Evolutionary conservation across 2,888 invertebrate species (phyloP).

Genomic region (Bembecia ichneumoniformis): DNA sequence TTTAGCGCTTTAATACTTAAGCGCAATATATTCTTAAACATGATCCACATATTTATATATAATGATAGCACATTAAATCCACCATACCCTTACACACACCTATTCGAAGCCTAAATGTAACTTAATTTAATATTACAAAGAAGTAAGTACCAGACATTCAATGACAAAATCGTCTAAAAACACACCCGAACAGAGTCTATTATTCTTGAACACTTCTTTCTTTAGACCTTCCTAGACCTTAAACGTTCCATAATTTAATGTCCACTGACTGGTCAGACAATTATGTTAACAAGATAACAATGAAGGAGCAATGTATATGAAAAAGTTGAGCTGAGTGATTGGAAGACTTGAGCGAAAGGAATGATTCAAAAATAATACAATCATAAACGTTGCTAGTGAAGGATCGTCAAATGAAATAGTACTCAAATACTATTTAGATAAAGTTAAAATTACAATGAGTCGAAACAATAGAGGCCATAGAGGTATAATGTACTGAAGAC

Average conservation of each 20-base stretch:
- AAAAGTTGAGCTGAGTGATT: conserved; percentile 35
- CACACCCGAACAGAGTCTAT: conserved; percentile 27
- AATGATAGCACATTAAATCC: conserved; percentile 39
- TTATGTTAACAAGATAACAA: conserved; percentile 10
- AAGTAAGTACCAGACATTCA: conserved; percentile 28
- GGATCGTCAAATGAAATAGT: too few relatives aligned
- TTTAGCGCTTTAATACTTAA: too few relatives aligned
- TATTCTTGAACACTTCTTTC: conserved; percentile 43
- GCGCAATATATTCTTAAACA: conserved; percentile 8
- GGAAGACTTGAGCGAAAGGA: conserved; percentile 50
- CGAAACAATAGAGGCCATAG: neutral
- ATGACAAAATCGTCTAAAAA: conserved; percentile 35
- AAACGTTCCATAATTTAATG: conserved; percentile 9
- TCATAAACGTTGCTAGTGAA: too few relatives aligned
- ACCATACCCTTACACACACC: conserved; percentile 26
- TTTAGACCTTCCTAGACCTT: conserved; percentile 10
- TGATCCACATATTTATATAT: conserved; percentile 17
- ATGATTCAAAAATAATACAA: conserved; percentile 5
- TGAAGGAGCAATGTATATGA: conserved; percentile 15
- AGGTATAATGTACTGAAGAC: too few relatives aligned
- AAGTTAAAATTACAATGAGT: neutral
- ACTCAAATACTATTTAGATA: too few relatives aligned
- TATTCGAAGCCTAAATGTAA: conserved; percentile 35
- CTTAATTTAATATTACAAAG: conserved; percentile 30
- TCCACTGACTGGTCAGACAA: conserved; percentile 25